Conservation (phyloP, 2,113 vertebrate genomes). For the Isichthys henryi region DNA sequence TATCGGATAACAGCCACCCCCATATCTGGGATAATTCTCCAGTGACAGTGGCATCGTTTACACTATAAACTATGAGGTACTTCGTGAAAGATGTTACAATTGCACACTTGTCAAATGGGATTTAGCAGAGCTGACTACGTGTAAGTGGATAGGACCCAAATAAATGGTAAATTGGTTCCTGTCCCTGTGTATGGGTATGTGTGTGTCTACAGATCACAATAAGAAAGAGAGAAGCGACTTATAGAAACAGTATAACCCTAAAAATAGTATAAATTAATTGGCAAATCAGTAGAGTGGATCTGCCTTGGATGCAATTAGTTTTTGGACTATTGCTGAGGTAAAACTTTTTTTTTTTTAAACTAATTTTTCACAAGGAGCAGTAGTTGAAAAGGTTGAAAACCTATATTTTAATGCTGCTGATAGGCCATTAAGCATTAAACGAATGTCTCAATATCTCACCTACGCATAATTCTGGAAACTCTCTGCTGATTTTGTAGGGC, state of each 20-base stretch:
- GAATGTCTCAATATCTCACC: constrained; percentile 13
- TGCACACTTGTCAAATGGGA: neutral
- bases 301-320: constrained; percentile 22
- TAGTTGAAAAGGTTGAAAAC: constrained; percentile 18
- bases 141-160: neutral
- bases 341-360: constrained; percentile 13
- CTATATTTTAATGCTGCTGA: constrained; percentile 26
- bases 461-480: constrained; percentile 4
- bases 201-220: neutral
- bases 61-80: neutral
- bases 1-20: neutral
- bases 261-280: constrained; percentile 20
- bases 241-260: neutral
- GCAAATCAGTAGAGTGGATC: constrained; percentile 19
- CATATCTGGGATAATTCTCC: neutral
- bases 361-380: constrained; percentile 22
- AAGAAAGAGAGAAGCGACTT: neutral
- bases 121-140: neutral
- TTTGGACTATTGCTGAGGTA: constrained; percentile 24
- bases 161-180: neutral
- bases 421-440: constrained; percentile 25
- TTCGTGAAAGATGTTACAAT: neutral
- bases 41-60: neutral
- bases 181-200: neutral
- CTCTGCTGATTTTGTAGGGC: neutral